phyloP scores from a whole-genome alignment of 2,797 vertebrate genomes.

The Sylvia borin region DNA sequence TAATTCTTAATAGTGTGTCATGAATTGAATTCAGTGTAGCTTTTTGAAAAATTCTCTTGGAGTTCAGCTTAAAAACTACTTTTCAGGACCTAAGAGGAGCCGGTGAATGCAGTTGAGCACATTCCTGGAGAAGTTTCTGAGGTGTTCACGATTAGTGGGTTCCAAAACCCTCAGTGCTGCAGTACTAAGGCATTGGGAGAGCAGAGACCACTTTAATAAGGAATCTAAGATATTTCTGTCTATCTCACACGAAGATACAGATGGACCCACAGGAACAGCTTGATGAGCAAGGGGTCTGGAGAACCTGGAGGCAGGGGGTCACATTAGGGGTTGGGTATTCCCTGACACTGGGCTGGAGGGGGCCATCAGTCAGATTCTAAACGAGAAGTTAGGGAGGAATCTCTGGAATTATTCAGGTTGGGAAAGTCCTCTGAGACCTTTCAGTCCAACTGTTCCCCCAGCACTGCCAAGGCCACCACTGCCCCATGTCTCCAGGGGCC shows the following conservation, averaged over 20 bases:
- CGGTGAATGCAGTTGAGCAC: constrained; percentile 1
- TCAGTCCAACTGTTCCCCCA: not conserved
- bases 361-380: not conserved
- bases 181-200: constrained; percentile 35
- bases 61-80: constrained; percentile 58
- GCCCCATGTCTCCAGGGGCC: not conserved
- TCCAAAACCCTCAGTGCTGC: constrained; percentile 35
- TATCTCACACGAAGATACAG: constrained; percentile 5
- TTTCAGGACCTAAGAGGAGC: constrained; percentile 53
- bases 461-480: not conserved
- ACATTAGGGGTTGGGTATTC: not conserved
- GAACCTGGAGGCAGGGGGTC: not conserved
- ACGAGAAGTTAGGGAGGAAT: not conserved
- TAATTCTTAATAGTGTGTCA: constrained; percentile 68
- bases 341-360: not conserved
- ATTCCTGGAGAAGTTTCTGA: constrained; percentile 57
- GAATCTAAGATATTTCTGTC: constrained; percentile 57
- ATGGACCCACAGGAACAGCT: not conserved
- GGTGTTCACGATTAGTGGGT: not conserved
- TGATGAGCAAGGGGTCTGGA: not conserved
- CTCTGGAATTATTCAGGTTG: not conserved
- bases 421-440: not conserved
- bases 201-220: constrained; percentile 60
- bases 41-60: constrained; percentile 66
- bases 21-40: constrained; percentile 60